Evolutionary conservation across 2,797 vertebrate genomes (phyloP), one percentile per base, ranked within the genome.

Genomic region (Squalus acanthias): DNA sequence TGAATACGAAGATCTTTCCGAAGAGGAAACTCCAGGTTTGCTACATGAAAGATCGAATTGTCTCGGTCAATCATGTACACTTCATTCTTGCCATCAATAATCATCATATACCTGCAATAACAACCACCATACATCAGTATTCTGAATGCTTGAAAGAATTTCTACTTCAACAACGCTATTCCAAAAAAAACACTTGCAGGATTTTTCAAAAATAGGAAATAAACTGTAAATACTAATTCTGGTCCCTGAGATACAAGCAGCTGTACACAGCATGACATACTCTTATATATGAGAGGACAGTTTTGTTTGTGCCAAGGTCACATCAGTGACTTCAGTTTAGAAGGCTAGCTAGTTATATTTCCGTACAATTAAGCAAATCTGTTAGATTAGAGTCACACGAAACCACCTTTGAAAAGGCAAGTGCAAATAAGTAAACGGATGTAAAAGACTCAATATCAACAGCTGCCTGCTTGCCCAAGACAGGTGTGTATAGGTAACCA

Each of bases 51-150:
- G 96, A 99, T 97, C 0, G 98, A 97, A 97, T 99, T 99, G 98
- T 99, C 99, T 98, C 99, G 98, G 97, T 99, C 99, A 96, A 99
- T 97, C 99, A 99, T 99, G 98, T 98, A 98, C 72, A 99, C 99
- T 97, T 99, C 98, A 96, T 99, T 98, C 98, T 98, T 99, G 89
- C 99, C 99, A 96, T 99, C 98, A 97, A 99, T 99, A 97, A 99
- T 96, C 99, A 99, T 99, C 99, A 99, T 99, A 97, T 99, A 99
- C 97, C 99, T 99, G 97, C 29, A 97, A 97, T 97, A 46, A 89
- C 60, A 93, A 96, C 82, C 53, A 93, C 7, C 33, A 94, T n/a
- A 96, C 60, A n/a, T 92, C 12, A 92, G 10, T 92, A 93, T 93
- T 67, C 91, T 67, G 17, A 74, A 91, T 22, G 85, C 22, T 29